Evolutionary conservation across 2,888 invertebrate species (phyloP), one percentile per base, ranked within the genome.

Genomic region (Isotomurus palustris): DNA sequence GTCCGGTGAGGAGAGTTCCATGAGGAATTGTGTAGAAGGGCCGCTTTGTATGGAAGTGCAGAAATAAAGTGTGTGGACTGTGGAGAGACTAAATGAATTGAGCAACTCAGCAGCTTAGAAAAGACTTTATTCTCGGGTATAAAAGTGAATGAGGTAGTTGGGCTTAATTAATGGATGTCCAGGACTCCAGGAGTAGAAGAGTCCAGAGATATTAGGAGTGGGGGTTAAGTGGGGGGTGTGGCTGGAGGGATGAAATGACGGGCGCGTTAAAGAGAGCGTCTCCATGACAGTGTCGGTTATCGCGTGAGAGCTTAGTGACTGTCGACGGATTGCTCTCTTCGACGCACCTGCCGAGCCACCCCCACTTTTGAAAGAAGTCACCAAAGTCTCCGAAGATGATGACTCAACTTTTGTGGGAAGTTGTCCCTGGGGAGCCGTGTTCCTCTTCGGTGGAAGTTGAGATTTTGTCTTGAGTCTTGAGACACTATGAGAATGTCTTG

Each of bases 301-400:
- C n/a, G n/a, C n/a, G n/a, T n/a, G n/a, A n/a, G n/a, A 81, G 81
- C 79, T 88, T 86, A 86, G 91, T n/a, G n/a, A 94, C 93, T 92
- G 93, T 94, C 92, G 91, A 92, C 91, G 92, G 92, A 92, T 92
- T 91, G 93, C 93, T 94, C 93, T 93, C 93, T 93, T 94, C 58
- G 63, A 70, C 68, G 67, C 59, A n/a, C n/a, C n/a, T n/a, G n/a
- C n/a, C n/a, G n/a, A n/a, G n/a, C n/a, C n/a, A n/a, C n/a, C n/a
- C n/a, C n/a, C n/a, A n/a, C n/a, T n/a, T n/a, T n/a, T n/a, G n/a
- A n/a, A n/a, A 32, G 38, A 14, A 4, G 5, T 4, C 38, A 5
- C 19, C 14, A 5, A 38, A 38, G 8, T 5, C 17, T n/a, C 6
- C 14, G 19, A 38, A 5, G 32, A 32, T 32, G 32, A 14, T 8